Base-by-base conservation (phyloP, 2,113 vertebrate genomes). In the Paradoxurus hermaphroditus region DNA sequence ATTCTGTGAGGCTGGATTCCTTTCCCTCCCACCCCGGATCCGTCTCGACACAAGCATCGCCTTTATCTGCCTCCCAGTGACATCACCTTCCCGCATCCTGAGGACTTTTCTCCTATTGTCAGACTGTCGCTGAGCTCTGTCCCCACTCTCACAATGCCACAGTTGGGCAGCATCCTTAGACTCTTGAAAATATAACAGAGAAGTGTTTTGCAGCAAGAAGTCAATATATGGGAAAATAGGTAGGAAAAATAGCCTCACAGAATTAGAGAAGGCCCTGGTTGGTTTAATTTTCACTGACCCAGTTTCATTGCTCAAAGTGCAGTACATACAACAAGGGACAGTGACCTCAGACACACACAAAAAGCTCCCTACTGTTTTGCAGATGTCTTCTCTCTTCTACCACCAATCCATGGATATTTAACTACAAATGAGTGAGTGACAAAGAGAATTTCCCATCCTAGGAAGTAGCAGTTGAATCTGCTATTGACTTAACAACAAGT, bases 91-190 rank as follows among this genome's bases (percentile, higher is more conserved):
- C 73, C 14, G 44, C 3, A 23, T 90, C 81, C 36, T 51, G 41
- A 53, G 70, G 49, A 81, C 16, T 16, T 65, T 95, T 79, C 91
- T 90, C n/a, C 95, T 67, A 85, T 92, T 94, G 95, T 90, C 62
- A 53, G 41, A 23, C 15, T 21, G 41, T 91, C 95, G 7, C 36
- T 49, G 59, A 95, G 53, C 90, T 44, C 34, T 82, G 77, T 70
- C 29, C 70, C 68, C 63, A 31, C 86, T 62, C 63, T 79, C 56
- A 36, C 81, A 87, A 39, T 65, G 56, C 85, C 90, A 39, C 84
- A 56, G 8, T 7, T 51, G 21, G 91, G 67, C 81, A 78, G 68
- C 86, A 25, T 49, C 44, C 2, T 68, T 19, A 41, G 46, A 68
- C 62, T 92, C 31, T 21, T 68, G 79, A 92, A 94, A 90, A 90